Conservation (phyloP, 2,113 vertebrate genomes). For the Tupaia chinensis region DNA sequence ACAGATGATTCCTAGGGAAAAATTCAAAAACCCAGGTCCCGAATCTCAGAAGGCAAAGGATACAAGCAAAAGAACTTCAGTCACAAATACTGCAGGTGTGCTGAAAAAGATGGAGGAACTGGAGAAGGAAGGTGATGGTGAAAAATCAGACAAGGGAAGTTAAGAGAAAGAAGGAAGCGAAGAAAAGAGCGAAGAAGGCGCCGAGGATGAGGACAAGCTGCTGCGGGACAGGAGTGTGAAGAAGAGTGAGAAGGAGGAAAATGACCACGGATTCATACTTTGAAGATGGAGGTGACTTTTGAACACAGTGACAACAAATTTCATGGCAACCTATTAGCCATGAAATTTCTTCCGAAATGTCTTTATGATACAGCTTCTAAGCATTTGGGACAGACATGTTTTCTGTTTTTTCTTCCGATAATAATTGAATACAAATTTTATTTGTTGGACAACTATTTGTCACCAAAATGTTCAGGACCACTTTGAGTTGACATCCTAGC, state of each 20-base stretch:
- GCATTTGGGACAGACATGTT: slow-evolving; percentile 26
- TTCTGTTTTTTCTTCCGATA: slow-evolving; percentile 51
- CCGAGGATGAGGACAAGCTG: no score
- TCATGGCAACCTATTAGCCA: slow-evolving; percentile 91
- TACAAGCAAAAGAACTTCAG: no score
- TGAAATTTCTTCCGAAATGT: not conserved
- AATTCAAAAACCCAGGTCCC: no score
- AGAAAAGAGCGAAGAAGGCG: no score
- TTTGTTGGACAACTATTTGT: not conserved
- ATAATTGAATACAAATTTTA: not conserved
- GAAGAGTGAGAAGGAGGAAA: slow-evolving; percentile 86
- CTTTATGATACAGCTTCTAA: not conserved
- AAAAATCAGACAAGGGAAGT: no score
- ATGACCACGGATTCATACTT: slow-evolving; percentile 94
- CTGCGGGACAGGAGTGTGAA: no score
- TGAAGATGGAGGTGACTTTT: slow-evolving; percentile 94
- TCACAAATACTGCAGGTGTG: no score
- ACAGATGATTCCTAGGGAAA: no score
- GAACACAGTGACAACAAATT: slow-evolving; percentile 91
- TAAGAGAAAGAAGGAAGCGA: no score
- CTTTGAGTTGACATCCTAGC: slow-evolving; percentile 36
- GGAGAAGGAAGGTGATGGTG: no score
- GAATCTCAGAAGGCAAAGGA: no score
- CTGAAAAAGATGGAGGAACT: no score
- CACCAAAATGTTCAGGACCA: slow-evolving; percentile 39